phyloP scores from a whole-genome alignment of 2,888 invertebrate genomes.

The Metopia argyrocephala region DNA sequence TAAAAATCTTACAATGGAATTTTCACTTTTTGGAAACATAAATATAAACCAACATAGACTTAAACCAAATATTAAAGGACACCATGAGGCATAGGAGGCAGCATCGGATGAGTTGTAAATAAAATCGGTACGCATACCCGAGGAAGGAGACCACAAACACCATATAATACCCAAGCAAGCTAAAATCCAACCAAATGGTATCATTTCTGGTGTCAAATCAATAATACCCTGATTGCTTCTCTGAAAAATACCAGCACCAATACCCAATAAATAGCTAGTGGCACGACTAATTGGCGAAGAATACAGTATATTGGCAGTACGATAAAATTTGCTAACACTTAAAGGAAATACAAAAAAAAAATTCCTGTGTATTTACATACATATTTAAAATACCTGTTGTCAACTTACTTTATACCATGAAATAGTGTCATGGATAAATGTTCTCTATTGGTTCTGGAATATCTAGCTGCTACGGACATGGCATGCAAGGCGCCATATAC shows the following conservation, averaged over 20 bases:
- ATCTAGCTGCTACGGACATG: constrained; percentile 83
- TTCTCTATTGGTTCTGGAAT: constrained; percentile 81
- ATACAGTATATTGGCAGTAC: constrained; percentile 84
- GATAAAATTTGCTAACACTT: constrained; percentile 84
- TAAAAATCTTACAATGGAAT: constrained; percentile 71
- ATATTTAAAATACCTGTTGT: background rate
- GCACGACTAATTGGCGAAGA: constrained; percentile 82
- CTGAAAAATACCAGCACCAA: constrained; percentile 81
- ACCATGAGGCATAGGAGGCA: constrained; percentile 83
- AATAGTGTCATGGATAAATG: constrained; percentile 83
- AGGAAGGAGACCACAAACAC: constrained; percentile 82
- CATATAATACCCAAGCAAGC: constrained; percentile 72
- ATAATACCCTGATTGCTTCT: constrained; percentile 72
- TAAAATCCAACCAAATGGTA: constrained; percentile 74
- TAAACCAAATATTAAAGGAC: constrained; percentile 82
- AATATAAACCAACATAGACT: constrained; percentile 84
- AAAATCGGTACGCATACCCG: constrained; percentile 81
- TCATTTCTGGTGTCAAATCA: constrained; percentile 78
- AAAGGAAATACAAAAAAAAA: constrained; percentile 55
- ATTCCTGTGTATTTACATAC: background rate
- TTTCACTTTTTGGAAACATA: constrained; percentile 70
- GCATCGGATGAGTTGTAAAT: constrained; percentile 82
- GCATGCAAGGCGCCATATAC: constrained; percentile 81
- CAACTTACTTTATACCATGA: constrained; percentile 84
- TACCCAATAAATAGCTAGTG: constrained; percentile 83